Percentiles rank a stretch among this genome's conserved stretches.
Conservation (phyloP, 2,797 vertebrate species). For the Salarias fasciatus region DNA sequence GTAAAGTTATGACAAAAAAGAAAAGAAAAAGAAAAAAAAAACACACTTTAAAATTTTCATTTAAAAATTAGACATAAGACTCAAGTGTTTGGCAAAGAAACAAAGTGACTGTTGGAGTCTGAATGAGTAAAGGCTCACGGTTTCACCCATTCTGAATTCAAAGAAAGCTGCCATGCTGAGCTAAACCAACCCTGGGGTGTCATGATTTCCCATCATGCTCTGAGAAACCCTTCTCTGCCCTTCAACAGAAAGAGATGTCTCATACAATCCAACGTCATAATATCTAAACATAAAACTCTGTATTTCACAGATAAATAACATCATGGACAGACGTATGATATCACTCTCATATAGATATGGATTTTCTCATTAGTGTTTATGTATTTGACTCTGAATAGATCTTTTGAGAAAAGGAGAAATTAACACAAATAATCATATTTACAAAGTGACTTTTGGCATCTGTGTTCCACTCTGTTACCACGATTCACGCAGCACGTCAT, state of each 20-base stretch:
- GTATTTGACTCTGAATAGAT: conserved; percentile 63
- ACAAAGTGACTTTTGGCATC: conserved; percentile 79
- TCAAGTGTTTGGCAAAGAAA: conserved; percentile 69
- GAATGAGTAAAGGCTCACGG: conserved; percentile 45
- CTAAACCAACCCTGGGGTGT: conserved; percentile 35
- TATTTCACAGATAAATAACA: conserved; percentile 63
- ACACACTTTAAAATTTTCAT: conserved; percentile 15
- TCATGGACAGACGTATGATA: conserved; percentile 49
- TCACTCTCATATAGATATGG: conserved; percentile 59
- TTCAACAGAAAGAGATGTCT: conserved; percentile 45
- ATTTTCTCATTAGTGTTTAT: conserved; percentile 48
- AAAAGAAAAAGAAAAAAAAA: background rate
- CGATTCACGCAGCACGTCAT: conserved; percentile 46
- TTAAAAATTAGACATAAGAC: conserved; percentile 45
- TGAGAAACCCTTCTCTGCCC: conserved; percentile 45
- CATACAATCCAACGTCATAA: conserved; percentile 76
- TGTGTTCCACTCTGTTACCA: conserved; percentile 59
- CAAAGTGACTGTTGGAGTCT: conserved; percentile 23
- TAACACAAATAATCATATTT: conserved; percentile 68
- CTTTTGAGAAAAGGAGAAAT: conserved; percentile 53
- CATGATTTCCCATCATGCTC: conserved; percentile 56
- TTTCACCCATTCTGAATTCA: conserved; percentile 46
- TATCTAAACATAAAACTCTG: conserved; percentile 71
- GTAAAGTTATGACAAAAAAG: conserved; percentile 2
- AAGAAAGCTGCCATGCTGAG: conserved; percentile 67